Evolutionary conservation across 2,113 vertebrate species (phyloP).

Genomic region (Grallaria varia): DNA sequence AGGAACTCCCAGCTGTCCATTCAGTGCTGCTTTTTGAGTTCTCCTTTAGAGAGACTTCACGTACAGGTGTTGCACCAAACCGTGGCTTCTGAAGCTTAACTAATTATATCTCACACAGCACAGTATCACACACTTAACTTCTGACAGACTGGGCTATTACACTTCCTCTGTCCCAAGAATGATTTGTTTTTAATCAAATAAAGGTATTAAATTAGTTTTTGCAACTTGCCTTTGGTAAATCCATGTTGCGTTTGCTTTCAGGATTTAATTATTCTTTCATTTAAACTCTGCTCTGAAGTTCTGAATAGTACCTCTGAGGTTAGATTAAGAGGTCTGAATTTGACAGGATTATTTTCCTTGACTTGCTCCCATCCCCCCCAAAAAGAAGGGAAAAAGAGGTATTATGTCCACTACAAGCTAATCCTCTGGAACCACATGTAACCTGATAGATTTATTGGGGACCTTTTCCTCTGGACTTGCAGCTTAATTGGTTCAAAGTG

Average conservation of each 20-base stretch:
- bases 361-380: not conserved
- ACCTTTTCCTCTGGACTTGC: not conserved
- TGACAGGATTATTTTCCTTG: slow-evolving; percentile 24
- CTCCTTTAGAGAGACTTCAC: slow-evolving; percentile 1
- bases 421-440: not conserved
- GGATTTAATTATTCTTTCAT: slow-evolving; percentile 49
- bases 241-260: slow-evolving; percentile 23
- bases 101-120: not conserved
- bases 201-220: slow-evolving; percentile 6
- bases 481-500: not conserved
- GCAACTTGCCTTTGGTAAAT: slow-evolving; percentile 17
- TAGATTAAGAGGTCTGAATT: not conserved
- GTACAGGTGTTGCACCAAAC: slow-evolving; percentile 33
- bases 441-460: slow-evolving; percentile 24
- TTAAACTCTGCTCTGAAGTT: slow-evolving; percentile 41
- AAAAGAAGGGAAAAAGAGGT: not conserved
- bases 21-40: slow-evolving; percentile 19
- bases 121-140: not conserved
- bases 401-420: slow-evolving; percentile 6
- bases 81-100: not conserved
- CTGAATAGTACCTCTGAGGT: not conserved
- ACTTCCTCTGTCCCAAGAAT: slow-evolving; percentile 2
- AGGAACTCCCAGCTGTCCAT: slow-evolving; percentile 44
- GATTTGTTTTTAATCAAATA: not conserved
- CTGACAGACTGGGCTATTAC: not conserved